A percentile compares a stretch with the other conserved stretches of the same genome.
phyloP scores from a whole-genome alignment of 2,797 vertebrate genomes.

The Rhincodon typus region DNA sequence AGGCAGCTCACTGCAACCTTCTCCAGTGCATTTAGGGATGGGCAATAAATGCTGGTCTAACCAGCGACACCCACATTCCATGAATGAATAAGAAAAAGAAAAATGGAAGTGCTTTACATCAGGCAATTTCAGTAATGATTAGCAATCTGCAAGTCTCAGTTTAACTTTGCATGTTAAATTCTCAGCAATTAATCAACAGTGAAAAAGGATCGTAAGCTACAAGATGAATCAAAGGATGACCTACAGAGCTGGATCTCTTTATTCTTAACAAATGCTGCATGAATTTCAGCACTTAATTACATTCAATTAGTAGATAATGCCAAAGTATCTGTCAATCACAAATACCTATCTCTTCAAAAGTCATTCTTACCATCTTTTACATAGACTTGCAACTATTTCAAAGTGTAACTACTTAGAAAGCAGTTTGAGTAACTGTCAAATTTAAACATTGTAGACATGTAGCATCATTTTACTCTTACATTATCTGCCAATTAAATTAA shows the following conservation, averaged over 20 bases:
- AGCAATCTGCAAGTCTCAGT: not conserved
- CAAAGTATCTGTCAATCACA: slow-evolving; percentile 23
- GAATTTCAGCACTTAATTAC: not conserved
- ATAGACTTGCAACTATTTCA: not conserved
- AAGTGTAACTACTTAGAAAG: slow-evolving; percentile 26
- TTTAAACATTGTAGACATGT: not conserved
- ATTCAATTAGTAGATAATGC: not conserved
- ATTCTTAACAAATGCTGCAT: not conserved
- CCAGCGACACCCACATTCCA: too few relatives aligned
- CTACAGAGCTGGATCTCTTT: not conserved
- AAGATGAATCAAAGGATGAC: slow-evolving; percentile 1
- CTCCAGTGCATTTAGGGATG: too few relatives aligned
- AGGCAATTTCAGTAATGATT: not conserved
- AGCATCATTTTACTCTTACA: slow-evolving; percentile 20
- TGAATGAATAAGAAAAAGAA: too few relatives aligned
- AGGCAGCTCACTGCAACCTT: too few relatives aligned
- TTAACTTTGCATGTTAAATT: slow-evolving; percentile 13
- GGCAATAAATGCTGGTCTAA: too few relatives aligned
- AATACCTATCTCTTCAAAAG: not conserved
- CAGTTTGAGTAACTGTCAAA: not conserved
- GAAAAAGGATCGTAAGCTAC: not conserved
- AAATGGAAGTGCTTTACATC: slow-evolving; percentile 9
- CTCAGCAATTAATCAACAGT: not conserved
- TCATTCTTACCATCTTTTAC: not conserved
- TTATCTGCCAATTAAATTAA: slow-evolving; percentile 21